Evolutionary conservation across 1,140 invertebrate species (phyloP), one percentile per base, ranked within the genome.

Genomic region (Leucophenga varia): DNA sequence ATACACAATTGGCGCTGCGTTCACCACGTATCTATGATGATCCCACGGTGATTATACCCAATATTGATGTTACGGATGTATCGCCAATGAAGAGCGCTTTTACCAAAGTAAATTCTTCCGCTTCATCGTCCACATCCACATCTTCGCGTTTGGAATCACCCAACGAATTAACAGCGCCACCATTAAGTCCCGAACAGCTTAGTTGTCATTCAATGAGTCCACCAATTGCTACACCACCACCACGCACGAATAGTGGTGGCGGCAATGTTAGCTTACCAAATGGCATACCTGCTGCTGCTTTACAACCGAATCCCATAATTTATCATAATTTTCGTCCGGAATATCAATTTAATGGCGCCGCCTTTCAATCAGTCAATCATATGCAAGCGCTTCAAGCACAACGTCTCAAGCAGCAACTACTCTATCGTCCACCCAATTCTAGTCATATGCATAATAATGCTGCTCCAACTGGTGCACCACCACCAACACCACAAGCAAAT

Each of bases 131-230:
- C 83, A 50, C 64, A 0, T 64, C 86, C 83, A 8, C 81, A 76
- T 57, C 57, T 9, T 65, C 63, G 13, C 64, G 64, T 1, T 13
- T 67, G 36, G 64, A 68, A 44, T 68, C 64, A 4, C 64, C 64
- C 1, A 51, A 64, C 46, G 61, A 64, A 43, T 61, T 60, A 16
- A 40, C 59, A 1, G 80, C 86, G 16, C 87, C 86, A 9, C 87
- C 86, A 0, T 78, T 87, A 6, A 89, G 87, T 50, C 88, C 88
- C 0, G 87, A 89, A 59, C 84, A 83, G 48, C 68, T 84, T 16
- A 83, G 82, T 48, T 90, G 89, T 55, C 86, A 88, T 58, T 89
- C 87, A 31, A 79, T 89, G 30, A 89, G 87, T 68, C 88, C 88
- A 8, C 87, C 87, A 0, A 61, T 81, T 7, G 74, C 79, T 12